phyloP scores from a whole-genome alignment of 1,140 invertebrate genomes.

The Araneus ventricosus region DNA sequence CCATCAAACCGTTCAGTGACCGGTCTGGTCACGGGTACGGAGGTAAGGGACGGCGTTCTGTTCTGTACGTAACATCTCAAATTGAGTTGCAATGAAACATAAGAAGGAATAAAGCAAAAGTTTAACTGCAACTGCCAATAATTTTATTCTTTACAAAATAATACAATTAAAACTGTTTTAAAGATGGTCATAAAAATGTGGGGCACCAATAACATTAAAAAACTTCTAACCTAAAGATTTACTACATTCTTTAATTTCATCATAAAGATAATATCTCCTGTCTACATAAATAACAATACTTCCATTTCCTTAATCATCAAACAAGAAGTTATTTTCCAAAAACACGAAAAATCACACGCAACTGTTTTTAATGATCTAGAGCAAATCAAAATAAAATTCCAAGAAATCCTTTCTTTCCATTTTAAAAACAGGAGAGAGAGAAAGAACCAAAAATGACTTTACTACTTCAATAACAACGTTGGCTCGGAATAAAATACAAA shows the following conservation, averaged over 20 bases:
- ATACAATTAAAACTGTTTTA: too few species aligned
- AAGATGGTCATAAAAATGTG: too few species aligned
- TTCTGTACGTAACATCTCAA: too few species aligned
- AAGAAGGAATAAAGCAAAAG: too few species aligned
- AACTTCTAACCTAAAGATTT: background rate
- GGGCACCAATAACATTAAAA: background rate
- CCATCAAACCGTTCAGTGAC: too few species aligned
- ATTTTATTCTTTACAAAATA: too few species aligned
- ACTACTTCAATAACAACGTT: conserved; percentile 39
- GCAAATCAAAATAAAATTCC: conserved; percentile 23
- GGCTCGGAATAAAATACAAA: background rate
- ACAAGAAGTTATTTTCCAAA: background rate
- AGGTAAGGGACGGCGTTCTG: too few species aligned
- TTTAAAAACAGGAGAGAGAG: background rate
- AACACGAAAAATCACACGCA: conserved; percentile 36
- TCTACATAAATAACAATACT: background rate
- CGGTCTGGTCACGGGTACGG: too few species aligned
- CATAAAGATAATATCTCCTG: background rate
- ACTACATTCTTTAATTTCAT: background rate
- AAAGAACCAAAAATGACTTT: conserved; percentile 2
- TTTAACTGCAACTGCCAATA: too few species aligned
- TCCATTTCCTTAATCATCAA: background rate
- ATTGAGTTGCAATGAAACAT: too few species aligned
- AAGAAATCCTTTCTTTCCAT: background rate
- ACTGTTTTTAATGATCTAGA: conserved; percentile 66